Percentiles rank a stretch among this genome's conserved stretches.
Evolutionary conservation across 2,888 invertebrate species (phyloP).

Genomic region (Apotomis betuletana): DNA sequence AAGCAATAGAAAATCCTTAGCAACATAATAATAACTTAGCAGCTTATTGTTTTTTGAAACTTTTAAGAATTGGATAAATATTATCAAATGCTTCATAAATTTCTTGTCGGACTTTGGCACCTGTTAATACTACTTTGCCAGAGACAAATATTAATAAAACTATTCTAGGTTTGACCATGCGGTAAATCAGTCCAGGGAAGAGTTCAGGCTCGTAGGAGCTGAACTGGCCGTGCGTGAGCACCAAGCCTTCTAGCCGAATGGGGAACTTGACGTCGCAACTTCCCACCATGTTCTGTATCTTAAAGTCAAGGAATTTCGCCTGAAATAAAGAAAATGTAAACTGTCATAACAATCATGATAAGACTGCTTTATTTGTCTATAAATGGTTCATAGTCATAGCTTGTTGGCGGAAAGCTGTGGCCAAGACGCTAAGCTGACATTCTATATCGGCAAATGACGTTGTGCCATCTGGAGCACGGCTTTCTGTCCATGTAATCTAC

Average conservation of each 20-base stretch:
- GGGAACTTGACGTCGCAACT: conserved; percentile 91
- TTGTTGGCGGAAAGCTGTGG: too few relatives aligned
- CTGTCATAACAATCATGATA: neutral
- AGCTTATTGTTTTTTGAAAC: conserved; percentile 92
- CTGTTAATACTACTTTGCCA: conserved; percentile 99
- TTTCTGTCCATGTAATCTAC: too few relatives aligned
- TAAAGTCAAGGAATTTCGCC: conserved; percentile 92
- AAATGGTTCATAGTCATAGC: too few relatives aligned
- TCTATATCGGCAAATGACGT: too few relatives aligned
- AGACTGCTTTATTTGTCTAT: too few relatives aligned
- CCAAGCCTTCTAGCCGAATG: conserved; percentile 88
- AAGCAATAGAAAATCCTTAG: neutral
- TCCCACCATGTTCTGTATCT: conserved; percentile 92
- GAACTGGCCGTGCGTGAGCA: conserved; percentile 89
- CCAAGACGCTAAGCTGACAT: too few relatives aligned
- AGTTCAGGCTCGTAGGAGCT: conserved; percentile 98
- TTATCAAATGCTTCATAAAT: conserved; percentile 98
- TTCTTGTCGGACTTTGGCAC: conserved; percentile 96
- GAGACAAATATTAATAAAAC: conserved; percentile 98
- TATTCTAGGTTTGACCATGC: conserved; percentile 98
- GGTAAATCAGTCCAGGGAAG: conserved; percentile 99
- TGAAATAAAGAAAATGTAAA: conserved; percentile 66
- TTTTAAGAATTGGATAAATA: conserved; percentile 97
- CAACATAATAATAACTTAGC: conserved; percentile 29
- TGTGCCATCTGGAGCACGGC: too few relatives aligned